Conservation (phyloP, 2,797 vertebrate genomes). For the Poecilia wingei region DNA sequence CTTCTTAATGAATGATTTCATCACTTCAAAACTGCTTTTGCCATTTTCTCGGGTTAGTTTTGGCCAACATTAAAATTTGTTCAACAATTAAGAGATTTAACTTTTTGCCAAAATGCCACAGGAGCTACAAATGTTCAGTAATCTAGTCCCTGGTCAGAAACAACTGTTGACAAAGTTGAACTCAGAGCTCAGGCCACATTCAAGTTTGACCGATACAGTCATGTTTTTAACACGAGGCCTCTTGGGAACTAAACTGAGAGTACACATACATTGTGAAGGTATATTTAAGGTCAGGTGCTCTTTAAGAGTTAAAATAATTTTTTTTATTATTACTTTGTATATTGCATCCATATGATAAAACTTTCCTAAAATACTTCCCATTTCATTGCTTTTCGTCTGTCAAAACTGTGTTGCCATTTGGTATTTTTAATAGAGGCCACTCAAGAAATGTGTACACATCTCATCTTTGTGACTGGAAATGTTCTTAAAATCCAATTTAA, state of each 20-base stretch:
- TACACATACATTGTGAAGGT: background rate
- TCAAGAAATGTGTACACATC: background rate
- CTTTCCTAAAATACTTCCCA: too few species aligned
- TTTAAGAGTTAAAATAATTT: background rate
- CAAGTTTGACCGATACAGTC: background rate
- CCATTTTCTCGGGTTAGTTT: background rate
- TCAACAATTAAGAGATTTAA: background rate
- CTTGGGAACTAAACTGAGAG: background rate
- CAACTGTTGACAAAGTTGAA: background rate
- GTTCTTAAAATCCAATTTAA: background rate
- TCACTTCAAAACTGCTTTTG: background rate
- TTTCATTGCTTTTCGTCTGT: background rate
- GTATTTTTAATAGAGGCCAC: background rate
- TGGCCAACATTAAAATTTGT: background rate
- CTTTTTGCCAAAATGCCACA: background rate
- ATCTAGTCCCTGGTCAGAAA: background rate
- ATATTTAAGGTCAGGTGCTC: background rate
- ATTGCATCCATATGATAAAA: too few species aligned
- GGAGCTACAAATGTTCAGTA: background rate
- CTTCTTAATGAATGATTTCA: background rate
- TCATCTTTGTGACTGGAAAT: background rate
- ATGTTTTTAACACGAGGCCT: background rate
- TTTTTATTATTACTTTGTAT: background rate
- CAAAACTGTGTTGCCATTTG: background rate
- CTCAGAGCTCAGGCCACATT: background rate